Base-by-base conservation (phyloP, 1,140 invertebrate genomes). In the Microplitis mediator region DNA sequence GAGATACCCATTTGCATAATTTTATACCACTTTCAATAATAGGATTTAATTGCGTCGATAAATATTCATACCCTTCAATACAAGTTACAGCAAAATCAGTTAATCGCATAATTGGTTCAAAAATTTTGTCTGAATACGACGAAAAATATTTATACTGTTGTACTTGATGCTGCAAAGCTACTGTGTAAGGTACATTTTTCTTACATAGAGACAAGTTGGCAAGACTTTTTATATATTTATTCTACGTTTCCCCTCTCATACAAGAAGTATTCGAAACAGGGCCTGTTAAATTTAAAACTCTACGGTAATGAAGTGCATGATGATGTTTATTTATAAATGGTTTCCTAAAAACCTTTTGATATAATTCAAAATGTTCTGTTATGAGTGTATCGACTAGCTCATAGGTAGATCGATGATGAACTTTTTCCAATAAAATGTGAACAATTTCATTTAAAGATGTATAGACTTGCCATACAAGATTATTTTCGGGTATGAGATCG, bases 401-500 rank as follows among this genome's bases (percentile, higher is more conserved):
- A 35, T n/a, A 6, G 35, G 11, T n/a, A 2, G 4, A 11, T 31
- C 34, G 11, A 11, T 54, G 51, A 36, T 56, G 14, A 35, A 31
- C 13, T 56, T 32, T 54, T 16, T 13, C 51, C 4, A 54, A 3
- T 5, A 68, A 16, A 5, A 68, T 4, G 35, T 56, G 16, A 5
- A 56, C 2, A 13, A 68, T 54, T 58, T 68, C 66, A 68, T 56
- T 54, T 3, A 69, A 32, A 31, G 13, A 3, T 4, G 23, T 60
- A 45, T 69, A 69, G 3, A 69, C 3, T 45, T 69, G 8, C 67
- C 51, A 68, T 2, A 56, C 14, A 4, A n/a, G 5, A 60, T 69
- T 39, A 58, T 69, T 35, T 2, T 45, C 34, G 3, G 52, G 54
- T 39, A 69, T 45, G 2, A 69, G 31, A n/a, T 60, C 54, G 36